A percentile compares a stretch with the other conserved stretches of the same genome.
These are phyloP conservation scores for Morus bassanus DNA, from an alignment of 2,797 vertebrate genomes.

Conservation along the genomic window DNA sequence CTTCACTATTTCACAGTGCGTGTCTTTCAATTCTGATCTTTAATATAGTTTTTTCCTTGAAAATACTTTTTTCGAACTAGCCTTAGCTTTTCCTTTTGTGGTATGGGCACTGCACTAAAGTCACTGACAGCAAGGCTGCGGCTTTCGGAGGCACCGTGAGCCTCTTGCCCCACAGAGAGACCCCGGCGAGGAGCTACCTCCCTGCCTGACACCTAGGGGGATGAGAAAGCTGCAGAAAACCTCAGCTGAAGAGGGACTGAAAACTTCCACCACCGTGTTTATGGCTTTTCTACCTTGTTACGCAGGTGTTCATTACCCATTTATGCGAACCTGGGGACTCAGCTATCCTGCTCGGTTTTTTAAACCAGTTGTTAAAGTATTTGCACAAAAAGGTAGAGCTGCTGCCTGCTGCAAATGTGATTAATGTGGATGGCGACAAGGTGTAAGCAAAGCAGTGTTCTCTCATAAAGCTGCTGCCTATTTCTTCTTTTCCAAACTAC, in stretches of 20 bases:
- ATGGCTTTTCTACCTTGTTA: neutral
- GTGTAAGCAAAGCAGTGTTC: neutral
- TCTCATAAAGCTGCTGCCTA: neutral
- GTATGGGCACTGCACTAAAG: neutral
- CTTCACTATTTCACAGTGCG: neutral
- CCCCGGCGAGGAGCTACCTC: neutral
- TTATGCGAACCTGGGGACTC: neutral
- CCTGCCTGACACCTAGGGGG: neutral
- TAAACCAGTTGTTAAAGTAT: constrained; percentile 2
- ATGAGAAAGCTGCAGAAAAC: neutral
- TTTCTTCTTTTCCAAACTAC: constrained; percentile 6
- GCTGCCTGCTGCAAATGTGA: neutral
- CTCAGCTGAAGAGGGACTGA: neutral
- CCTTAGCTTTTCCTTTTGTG: neutral
- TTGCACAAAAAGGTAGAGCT: constrained; percentile 6
- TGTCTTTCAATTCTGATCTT: neutral
- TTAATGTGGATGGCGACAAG: neutral
- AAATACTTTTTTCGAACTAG: neutral
- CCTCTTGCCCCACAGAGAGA: neutral
- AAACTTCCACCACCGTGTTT: neutral
- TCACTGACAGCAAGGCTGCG: neutral
- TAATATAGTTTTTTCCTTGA: neutral
- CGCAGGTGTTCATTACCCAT: neutral
- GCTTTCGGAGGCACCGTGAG: fast-evolving
- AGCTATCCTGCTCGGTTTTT: neutral